Evolutionary conservation across 2,888 invertebrate genomes (phyloP).

Genomic region (Microctonus aethiopoides): DNA sequence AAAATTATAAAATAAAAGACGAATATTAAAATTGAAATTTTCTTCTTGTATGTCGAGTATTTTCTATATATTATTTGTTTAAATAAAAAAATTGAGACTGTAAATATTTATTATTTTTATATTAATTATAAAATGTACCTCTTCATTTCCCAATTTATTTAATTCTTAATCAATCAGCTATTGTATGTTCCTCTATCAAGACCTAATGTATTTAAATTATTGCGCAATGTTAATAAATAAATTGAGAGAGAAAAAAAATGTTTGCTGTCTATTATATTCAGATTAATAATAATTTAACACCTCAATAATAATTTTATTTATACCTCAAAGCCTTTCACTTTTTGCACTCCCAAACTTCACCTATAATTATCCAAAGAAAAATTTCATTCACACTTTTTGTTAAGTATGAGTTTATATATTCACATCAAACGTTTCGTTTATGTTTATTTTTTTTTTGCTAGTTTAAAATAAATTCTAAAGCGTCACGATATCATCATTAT

Average conservation of each 20-base stretch:
- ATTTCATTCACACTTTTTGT: neutral
- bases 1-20: neutral
- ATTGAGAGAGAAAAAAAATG: constrained; percentile 13
- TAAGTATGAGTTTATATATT: neutral
- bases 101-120: neutral
- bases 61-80: neutral
- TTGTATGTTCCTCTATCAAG: constrained; percentile 58
- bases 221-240: constrained; percentile 59
- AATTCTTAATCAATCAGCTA: neutral
- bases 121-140: neutral
- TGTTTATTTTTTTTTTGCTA: neutral
- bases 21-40: neutral
- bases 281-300: neutral
- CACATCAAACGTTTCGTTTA: neutral
- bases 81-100: neutral
- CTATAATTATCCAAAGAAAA: neutral
- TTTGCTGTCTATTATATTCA: neutral
- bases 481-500: constrained; percentile 40
- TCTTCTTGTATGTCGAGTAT: too few species aligned
- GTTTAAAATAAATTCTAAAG: neutral
- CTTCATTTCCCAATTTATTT: neutral
- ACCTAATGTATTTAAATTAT: constrained; percentile 62
- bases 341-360: neutral
- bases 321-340: neutral
- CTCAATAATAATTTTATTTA: too few species aligned